These are phyloP conservation scores for Trachemys scripta DNA, from an alignment of 2,113 vertebrate species.

Conservation along the genomic window DNA sequence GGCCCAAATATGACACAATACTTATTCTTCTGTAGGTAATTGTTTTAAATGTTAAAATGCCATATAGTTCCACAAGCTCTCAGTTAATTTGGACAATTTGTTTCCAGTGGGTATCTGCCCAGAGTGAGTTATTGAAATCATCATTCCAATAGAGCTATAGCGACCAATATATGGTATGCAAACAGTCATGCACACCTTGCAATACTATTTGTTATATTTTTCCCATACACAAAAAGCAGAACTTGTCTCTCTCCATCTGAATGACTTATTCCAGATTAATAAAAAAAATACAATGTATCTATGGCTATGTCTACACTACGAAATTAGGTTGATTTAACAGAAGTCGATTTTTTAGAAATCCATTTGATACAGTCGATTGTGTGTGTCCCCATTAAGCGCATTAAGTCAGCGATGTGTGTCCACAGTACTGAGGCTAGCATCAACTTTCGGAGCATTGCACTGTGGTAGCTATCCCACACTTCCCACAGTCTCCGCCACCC, in stretches of 20 bases:
- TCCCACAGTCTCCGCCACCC: no score
- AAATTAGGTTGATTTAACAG: no score
- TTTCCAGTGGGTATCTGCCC: neutral
- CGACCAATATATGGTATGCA: rapidly evolving
- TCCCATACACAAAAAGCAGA: neutral
- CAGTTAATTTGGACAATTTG: neutral
- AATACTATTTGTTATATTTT: neutral
- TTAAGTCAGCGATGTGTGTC: no score
- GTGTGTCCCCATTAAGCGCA: no score
- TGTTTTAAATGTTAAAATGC: constrained; percentile 35
- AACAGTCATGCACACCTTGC: neutral
- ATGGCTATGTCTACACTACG: no score
- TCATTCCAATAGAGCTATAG: neutral
- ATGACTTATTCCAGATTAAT: neutral
- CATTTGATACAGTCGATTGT: no score
- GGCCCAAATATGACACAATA: neutral
- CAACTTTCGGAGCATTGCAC: no score
- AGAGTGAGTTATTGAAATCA: neutral
- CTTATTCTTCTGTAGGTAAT: constrained; percentile 44
- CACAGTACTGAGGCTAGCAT: no score
- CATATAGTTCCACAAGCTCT: constrained; percentile 34
- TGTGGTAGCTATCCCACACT: no score
- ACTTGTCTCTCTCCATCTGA: rapidly evolving
- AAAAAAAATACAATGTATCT: neutral
- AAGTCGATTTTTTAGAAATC: no score